Percentiles rank a stretch among this genome's conserved stretches.
Evolutionary conservation across 1,140 invertebrate genomes (phyloP).

Genomic region (Cydia splendana): DNA sequence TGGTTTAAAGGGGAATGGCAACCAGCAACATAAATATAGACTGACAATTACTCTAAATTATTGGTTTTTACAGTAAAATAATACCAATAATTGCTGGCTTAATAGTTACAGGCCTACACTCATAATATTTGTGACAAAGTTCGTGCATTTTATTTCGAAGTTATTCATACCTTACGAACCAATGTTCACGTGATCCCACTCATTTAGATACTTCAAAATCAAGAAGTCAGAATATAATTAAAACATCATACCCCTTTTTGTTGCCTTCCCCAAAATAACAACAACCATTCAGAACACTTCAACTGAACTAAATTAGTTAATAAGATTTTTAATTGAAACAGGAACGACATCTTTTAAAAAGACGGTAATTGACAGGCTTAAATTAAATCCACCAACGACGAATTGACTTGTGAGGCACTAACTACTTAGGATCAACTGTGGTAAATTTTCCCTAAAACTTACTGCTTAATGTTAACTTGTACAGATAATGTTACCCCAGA

Average conservation of each 20-base stretch:
- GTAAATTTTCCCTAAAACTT: background rate
- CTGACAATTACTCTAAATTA: too few relatives aligned
- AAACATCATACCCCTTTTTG: background rate
- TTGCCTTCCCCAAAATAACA: constrained; percentile 18
- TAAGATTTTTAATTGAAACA: constrained; percentile 43
- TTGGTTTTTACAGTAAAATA: background rate
- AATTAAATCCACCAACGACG: constrained; percentile 65
- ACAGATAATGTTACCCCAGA: too few relatives aligned
- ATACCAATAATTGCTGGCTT: too few relatives aligned
- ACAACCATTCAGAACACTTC: background rate
- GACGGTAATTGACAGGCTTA: constrained; percentile 73
- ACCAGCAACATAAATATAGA: background rate
- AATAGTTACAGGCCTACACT: too few relatives aligned
- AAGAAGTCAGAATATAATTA: background rate
- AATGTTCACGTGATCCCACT: background rate
- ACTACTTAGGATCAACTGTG: constrained; percentile 42
- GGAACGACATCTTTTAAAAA: constrained; percentile 54
- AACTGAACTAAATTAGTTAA: constrained; percentile 33
- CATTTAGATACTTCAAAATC: background rate
- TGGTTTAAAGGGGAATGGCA: background rate
- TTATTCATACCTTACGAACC: background rate
- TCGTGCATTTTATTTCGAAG: background rate
- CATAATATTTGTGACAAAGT: background rate
- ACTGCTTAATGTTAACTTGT: background rate
- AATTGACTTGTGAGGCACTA: constrained; percentile 72